Evolutionary conservation across 1,140 invertebrate genomes (phyloP).

Genomic region (Cardiocondyla obscurior): DNA sequence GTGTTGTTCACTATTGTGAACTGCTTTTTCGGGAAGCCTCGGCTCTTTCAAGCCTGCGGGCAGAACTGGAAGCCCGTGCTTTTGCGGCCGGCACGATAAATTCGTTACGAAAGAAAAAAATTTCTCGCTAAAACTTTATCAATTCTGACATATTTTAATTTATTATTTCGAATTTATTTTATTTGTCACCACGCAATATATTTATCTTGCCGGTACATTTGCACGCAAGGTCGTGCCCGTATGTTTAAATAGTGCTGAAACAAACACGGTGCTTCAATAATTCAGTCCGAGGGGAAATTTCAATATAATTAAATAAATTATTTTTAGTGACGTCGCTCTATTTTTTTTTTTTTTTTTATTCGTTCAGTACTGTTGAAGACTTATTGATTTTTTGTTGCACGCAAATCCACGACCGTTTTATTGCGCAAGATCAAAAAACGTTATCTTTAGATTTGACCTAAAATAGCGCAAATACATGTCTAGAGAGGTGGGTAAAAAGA

Average conservation of each 20-base stretch:
- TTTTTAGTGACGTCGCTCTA: neutral
- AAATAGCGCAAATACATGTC: neutral
- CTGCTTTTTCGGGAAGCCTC: neutral
- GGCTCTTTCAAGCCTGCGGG: too few relatives aligned
- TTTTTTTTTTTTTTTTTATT: neutral
- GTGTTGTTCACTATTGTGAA: neutral
- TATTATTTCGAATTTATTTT: too few relatives aligned
- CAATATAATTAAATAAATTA: neutral
- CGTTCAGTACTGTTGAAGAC: neutral
- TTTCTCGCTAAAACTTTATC: too few relatives aligned
- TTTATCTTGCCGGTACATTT: too few relatives aligned
- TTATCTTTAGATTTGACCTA: neutral
- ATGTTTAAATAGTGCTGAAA: neutral
- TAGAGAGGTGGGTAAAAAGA: neutral
- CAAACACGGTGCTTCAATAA: too few relatives aligned
- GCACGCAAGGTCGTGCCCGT: neutral
- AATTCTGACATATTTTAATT: too few relatives aligned
- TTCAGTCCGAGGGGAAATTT: neutral
- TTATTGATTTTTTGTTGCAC: neutral
- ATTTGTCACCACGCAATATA: too few relatives aligned
- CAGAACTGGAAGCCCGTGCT: too few relatives aligned
- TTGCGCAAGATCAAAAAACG: neutral
- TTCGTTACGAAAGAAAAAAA: too few relatives aligned
- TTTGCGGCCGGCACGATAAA: too few relatives aligned
- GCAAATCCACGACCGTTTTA: neutral